Evolutionary conservation across 2,888 invertebrate species (phyloP).

Genomic region (Drosophila helvetica): DNA sequence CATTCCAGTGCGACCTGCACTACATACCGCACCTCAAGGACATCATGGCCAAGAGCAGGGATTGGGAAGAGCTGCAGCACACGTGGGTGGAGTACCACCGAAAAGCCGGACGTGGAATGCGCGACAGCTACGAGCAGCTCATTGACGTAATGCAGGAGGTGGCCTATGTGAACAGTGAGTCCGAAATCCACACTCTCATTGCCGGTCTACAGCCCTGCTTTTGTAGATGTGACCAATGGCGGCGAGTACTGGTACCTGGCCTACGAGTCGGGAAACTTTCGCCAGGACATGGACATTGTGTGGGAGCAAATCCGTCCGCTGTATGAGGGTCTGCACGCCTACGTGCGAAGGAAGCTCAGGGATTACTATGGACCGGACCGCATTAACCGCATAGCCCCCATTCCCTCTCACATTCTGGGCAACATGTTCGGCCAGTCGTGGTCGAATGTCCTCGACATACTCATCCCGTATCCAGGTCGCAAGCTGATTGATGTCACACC

Average conservation of each 20-base stretch:
- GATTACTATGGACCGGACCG: constrained; percentile 93
- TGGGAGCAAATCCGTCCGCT: constrained; percentile 94
- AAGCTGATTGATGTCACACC: constrained; percentile 92
- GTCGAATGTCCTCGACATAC: constrained; percentile 91
- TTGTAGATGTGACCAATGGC: constrained; percentile 92
- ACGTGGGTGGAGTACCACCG: constrained; percentile 96
- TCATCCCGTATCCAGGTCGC: constrained; percentile 94
- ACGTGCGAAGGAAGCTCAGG: constrained; percentile 92
- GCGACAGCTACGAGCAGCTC: constrained; percentile 92
- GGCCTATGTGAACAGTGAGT: constrained; percentile 91
- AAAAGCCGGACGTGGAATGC: constrained; percentile 91
- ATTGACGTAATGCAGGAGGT: constrained; percentile 92
- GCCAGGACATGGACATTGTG: constrained; percentile 91
- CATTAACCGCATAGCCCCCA: constrained; percentile 90
- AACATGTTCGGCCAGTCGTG: constrained; percentile 97
- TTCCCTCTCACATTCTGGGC: constrained; percentile 93
- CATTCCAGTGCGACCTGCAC: constrained; percentile 91
- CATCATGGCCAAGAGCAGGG: constrained; percentile 91
- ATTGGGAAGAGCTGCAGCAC: constrained; percentile 95
- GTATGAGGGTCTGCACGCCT: constrained; percentile 94
- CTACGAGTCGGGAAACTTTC: constrained; percentile 91
- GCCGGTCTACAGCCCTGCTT: neutral
- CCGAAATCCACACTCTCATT: neutral
- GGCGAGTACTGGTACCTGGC: constrained; percentile 95
- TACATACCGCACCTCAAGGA: constrained; percentile 91